A percentile compares a stretch with the other conserved stretches of the same genome.
Conservation (phyloP, 2,888 invertebrate species). For the Invenusta paracnida region DNA sequence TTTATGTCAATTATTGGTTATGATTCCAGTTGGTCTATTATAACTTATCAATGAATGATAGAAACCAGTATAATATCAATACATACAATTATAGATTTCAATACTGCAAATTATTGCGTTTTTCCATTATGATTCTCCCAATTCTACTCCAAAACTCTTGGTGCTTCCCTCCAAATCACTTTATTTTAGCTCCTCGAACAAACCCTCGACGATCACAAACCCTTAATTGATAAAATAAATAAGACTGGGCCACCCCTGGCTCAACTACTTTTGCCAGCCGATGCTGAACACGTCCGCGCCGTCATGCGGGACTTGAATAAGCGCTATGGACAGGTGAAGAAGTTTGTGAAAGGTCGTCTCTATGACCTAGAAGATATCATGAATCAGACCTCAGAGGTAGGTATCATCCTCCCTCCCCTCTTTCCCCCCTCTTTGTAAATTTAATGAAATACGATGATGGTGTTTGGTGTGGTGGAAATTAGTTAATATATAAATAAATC, state of each 20-base stretch:
- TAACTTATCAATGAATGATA: too few species aligned
- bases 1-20: too few species aligned
- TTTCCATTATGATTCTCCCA: neutral
- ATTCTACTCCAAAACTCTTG: too few species aligned
- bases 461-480: too few species aligned
- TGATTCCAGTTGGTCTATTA: too few species aligned
- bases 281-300: conserved; percentile 18
- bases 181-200: conserved; percentile 3
- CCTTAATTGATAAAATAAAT: conserved; percentile 85
- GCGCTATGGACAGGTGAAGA: conserved; percentile 30
- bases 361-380: conserved; percentile 37
- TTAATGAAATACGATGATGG: too few species aligned
- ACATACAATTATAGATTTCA: too few species aligned
- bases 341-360: conserved; percentile 37
- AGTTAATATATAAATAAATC: too few species aligned
- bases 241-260: conserved; percentile 88
- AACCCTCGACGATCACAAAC: conserved; percentile 36
- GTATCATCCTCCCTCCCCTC: too few species aligned
- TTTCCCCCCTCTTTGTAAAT: too few species aligned
- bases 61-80: too few species aligned
- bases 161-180: neutral
- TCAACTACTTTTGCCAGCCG: conserved; percentile 63
- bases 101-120: neutral
- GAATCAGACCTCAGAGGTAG: conserved; percentile 37
- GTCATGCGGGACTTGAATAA: conserved; percentile 38